Conservation (phyloP, 2,888 invertebrate genomes). For the Tyria jacobaeae region DNA sequence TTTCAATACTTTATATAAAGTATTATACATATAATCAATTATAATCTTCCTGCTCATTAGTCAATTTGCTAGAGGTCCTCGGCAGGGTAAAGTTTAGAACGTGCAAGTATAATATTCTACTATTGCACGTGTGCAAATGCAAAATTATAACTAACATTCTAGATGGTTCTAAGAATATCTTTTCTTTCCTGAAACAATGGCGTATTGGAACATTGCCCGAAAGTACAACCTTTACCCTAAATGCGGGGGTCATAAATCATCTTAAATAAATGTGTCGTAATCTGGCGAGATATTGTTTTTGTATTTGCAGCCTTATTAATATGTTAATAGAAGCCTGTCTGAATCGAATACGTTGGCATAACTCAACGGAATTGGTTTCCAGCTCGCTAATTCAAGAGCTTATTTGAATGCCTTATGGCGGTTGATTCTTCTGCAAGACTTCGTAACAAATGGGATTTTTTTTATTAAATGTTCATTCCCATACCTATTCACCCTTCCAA, state of each 20-base stretch:
- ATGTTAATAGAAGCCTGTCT: conserved; percentile 37
- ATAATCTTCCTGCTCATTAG: no score
- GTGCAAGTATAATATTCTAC: background rate
- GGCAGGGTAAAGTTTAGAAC: background rate
- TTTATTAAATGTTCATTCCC: background rate
- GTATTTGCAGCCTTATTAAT: conserved; percentile 37
- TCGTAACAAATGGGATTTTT: background rate
- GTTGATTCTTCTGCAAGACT: background rate
- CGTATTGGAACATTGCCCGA: conserved; percentile 45
- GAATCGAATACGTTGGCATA: conserved; percentile 24
- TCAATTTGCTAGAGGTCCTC: no score
- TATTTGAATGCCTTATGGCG: conserved; percentile 23
- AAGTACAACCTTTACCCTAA: conserved; percentile 21
- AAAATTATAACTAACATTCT: background rate
- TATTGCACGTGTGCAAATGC: background rate
- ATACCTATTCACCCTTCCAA: no score
- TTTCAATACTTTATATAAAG: no score
- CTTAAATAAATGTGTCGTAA: conserved; percentile 31
- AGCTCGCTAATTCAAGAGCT: conserved; percentile 25
- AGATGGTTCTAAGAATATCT: no score
- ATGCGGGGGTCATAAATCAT: conserved; percentile 39
- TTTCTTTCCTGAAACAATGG: no score
- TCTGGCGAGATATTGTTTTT: conserved; percentile 39
- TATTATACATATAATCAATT: no score
- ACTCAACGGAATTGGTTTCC: conserved; percentile 34